Conservation (phyloP, 2,113 vertebrate genomes). For the Podiceps cristatus region DNA sequence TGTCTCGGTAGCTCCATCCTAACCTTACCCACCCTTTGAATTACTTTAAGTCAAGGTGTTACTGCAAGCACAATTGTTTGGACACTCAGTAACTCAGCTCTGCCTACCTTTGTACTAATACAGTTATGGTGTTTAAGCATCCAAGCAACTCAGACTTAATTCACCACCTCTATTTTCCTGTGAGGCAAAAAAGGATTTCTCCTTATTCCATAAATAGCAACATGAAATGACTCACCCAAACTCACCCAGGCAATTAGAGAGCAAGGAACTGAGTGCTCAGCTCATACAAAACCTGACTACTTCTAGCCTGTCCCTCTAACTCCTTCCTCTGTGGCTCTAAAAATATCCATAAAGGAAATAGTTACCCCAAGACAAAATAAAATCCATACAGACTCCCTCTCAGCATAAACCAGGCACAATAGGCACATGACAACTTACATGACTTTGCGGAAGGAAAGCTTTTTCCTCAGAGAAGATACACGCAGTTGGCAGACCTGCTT, state of each 20-base stretch:
- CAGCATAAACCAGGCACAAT: neutral
- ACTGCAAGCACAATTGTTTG: neutral
- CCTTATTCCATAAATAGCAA: neutral
- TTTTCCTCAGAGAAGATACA: constrained; percentile 72
- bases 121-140: neutral
- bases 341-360: accelerated
- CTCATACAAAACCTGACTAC: neutral
- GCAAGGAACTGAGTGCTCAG: neutral
- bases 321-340: neutral
- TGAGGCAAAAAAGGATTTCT: neutral
- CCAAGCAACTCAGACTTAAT: neutral
- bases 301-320: neutral
- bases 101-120: neutral
- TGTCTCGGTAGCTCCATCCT: neutral
- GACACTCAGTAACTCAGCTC: neutral
- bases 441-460: constrained; percentile 64
- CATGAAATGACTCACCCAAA: neutral
- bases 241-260: neutral
- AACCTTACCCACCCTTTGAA: neutral
- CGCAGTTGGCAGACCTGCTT: constrained; percentile 64
- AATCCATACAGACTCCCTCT: neutral
- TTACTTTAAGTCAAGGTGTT: neutral
- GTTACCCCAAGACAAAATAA: neutral
- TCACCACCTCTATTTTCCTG: neutral
- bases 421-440: constrained; percentile 52